Percentiles rank a stretch among this genome's conserved stretches.
Evolutionary conservation across 2,888 invertebrate species (phyloP).

Genomic region (Plagiodera versicolora): DNA sequence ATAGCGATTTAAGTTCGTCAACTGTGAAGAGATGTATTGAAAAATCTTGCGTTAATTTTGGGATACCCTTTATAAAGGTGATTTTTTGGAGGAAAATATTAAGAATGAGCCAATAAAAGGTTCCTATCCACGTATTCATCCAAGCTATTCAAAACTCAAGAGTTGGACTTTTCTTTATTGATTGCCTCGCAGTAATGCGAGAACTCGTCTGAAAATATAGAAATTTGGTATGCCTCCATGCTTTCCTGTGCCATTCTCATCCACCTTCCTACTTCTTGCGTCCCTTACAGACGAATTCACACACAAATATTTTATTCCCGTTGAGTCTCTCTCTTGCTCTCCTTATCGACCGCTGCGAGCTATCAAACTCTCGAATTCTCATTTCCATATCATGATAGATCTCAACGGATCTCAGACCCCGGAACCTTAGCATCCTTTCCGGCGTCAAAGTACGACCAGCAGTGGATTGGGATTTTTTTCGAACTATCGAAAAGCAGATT

Average conservation of each 20-base stretch:
- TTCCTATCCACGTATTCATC: too few species aligned
- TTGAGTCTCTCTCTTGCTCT: not conserved
- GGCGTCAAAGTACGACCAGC: conserved; percentile 26
- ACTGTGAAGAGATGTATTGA: too few species aligned
- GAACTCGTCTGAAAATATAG: too few species aligned
- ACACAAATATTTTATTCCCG: conserved; percentile 14
- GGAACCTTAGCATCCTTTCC: conserved; percentile 33
- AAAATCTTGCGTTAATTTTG: too few species aligned
- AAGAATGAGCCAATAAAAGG: too few species aligned
- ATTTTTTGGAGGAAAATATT: too few species aligned
- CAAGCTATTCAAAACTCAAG: too few species aligned
- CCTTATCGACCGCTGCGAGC: conserved; percentile 42
- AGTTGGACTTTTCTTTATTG: too few species aligned
- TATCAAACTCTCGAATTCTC: conserved; percentile 49
- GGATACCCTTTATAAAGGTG: too few species aligned
- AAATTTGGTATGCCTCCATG: too few species aligned
- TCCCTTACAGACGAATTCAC: conserved; percentile 7
- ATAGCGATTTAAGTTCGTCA: too few species aligned
- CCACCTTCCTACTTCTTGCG: conserved; percentile 8
- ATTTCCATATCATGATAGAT: conserved; percentile 53
- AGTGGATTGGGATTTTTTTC: not conserved
- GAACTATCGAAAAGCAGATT: not conserved
- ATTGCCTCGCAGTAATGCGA: too few species aligned
- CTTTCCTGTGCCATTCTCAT: not conserved
- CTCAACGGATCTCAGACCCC: conserved; percentile 32